Base-by-base conservation (phyloP, 1,140 invertebrate species). In the Macrotrachela quadricornifera region DNA sequence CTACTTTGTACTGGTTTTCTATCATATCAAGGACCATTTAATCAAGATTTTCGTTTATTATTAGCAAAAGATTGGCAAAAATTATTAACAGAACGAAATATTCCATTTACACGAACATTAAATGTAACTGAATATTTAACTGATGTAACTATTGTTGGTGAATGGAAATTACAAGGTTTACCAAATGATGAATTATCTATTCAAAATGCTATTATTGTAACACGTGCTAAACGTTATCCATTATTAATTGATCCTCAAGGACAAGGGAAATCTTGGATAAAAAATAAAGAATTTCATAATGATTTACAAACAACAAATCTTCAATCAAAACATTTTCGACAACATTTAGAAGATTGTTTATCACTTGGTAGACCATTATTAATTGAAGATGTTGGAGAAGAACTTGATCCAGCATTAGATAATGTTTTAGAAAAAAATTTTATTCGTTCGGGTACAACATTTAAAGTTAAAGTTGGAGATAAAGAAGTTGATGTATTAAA, bases 241-340 rank as follows among this genome's bases (percentile, higher is more conserved):
- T 70, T 95, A 14, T 67, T 95, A 17, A 80, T 94, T 8, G 90
- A 95, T 74, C 90, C 90, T 6, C 90, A 95, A 71, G 86, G 79
- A 61, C 90, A 94, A 72, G 90, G 88, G 9, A 94, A 92, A 71
- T 82, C 84, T 71, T 95, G 90, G 90, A 87, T 95, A 39, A 92
- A 91, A 68, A 87, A 86, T 58, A 86, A 86, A 66, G 88, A 95
- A 71, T 73, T 76, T 18, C 69, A 77, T 9, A 90, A 90, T 66
- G 85, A 91, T 62, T 67, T 95, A 12, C 84, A 88, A 64, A 77
- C 79, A 13, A 91, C 87, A 0, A 86, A 85, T 0, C 68, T 92
- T 45, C 90, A 94, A 72, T 87, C 94, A 64, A 95, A 94, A 68
- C 92, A 92, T 66, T 94, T 94, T 62, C 75, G 87, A 57, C 86